These are phyloP conservation scores for Pantelozetes paolii DNA, from an alignment of 2,888 invertebrate genomes.

Conservation along the genomic window DNA sequence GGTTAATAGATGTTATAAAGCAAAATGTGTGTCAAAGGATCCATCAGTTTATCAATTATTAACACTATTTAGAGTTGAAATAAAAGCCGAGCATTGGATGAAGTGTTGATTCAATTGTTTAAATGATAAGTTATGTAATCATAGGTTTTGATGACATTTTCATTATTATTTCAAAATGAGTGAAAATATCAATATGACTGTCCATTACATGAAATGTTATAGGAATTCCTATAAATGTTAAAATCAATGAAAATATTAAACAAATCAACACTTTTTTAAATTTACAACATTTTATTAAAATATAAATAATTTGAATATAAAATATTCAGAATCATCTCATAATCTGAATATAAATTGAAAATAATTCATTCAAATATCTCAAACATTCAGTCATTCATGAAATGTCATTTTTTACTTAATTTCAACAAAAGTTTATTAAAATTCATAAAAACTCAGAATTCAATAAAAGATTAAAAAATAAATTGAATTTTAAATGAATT, in stretches of 20 bases:
- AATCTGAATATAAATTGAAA: background rate
- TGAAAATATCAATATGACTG: background rate
- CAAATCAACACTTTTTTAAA: no score
- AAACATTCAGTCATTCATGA: no score
- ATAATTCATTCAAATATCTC: background rate
- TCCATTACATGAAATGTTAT: no score
- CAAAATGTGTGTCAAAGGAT: background rate
- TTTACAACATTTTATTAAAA: no score
- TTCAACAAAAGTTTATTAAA: background rate
- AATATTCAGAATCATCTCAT: background rate
- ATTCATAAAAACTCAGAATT: no score
- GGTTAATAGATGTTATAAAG: background rate
- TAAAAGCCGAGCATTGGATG: background rate
- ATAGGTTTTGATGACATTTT: constrained; percentile 1
- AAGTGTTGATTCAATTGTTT: background rate
- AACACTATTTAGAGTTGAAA: background rate
- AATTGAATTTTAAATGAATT: no score
- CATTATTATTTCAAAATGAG: background rate
- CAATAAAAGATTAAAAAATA: no score
- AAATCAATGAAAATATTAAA: no score
- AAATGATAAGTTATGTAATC: constrained; percentile 5
- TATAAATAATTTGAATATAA: background rate
- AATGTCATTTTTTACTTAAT: no score
- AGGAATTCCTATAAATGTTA: no score
- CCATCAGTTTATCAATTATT: background rate